Base-by-base conservation (phyloP, 2,888 invertebrate genomes). In the Maniola hyperantus region DNA sequence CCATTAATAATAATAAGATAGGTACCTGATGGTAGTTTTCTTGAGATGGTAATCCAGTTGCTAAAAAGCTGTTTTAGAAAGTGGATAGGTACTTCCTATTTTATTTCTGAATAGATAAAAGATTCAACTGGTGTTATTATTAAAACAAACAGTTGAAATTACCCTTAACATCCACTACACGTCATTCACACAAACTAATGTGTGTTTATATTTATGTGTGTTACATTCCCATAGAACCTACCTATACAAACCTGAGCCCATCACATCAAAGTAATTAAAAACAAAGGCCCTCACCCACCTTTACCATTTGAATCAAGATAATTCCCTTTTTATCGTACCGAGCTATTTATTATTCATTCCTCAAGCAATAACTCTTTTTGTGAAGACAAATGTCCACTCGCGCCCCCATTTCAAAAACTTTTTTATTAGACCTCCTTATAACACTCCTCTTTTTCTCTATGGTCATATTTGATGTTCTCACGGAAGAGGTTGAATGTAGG, bases 381-480 rank as follows among this genome's bases (percentile, higher is more conserved):
- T 74, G 68, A 79, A 75, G 75, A 82, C 89, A 89, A 89, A 86
- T 91, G 91, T 86, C 91, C 91, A 89, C 81, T 89, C 81, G 74
- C 83, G 83, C 85, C 89, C 88, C 82, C 82, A 81, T 80, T 83
- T 78, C 65, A 68, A 74, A 66, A 75, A 11, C 84, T 89, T 89
- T 50, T 89, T 89, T 89, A 76, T 75, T 66, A 71, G 71, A 77
- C 81, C 80, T 82, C 79, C 77, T 74, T 76, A 75, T 74, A 77
- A 76, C 77, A 54, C 54, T 36, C 51, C 74, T 76, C 72, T 88
- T 87, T 88, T 88, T 88, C 79, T 83, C 78, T 86, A 84, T 85
- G 84, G 80, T 80, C 81, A 79, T 91, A 79, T 91, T 90, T 90
- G 85, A 84, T 71, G 86, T 91, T 91, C 91, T 90, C 91, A 91